phyloP scores from a whole-genome alignment of 2,888 invertebrate species.

The Strigamia crassipes region DNA sequence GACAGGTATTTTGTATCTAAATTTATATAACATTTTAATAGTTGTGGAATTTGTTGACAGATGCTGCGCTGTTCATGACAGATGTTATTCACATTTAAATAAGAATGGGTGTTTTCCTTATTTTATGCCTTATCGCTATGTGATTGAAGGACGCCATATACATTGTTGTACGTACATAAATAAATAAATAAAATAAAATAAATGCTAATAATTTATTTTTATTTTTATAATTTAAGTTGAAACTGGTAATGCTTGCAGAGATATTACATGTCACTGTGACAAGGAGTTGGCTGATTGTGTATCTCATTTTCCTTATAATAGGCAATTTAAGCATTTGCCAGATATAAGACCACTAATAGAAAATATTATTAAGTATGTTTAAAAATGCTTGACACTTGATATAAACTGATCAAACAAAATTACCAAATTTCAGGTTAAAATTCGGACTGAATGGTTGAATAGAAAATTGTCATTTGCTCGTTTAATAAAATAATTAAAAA shows the following conservation, averaged over 20 bases:
- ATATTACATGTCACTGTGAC: conserved; percentile 41
- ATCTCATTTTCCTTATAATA: conserved; percentile 33
- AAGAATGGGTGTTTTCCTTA: conserved; percentile 48
- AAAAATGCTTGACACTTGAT: not conserved
- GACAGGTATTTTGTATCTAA: conserved; percentile 45
- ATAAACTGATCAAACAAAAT: not conserved
- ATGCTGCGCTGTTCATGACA: conserved; percentile 48
- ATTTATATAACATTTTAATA: not conserved
- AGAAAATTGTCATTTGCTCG: not conserved
- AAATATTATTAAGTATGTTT: not conserved
- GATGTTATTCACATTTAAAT: conserved; percentile 46
- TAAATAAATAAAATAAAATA: not conserved
- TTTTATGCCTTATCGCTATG: conserved; percentile 43
- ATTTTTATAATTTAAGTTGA: not conserved
- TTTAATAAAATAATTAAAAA: not conserved
- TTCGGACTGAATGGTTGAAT: not conserved
- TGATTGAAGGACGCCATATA: not conserved
- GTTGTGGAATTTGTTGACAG: not conserved
- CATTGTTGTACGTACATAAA: not conserved
- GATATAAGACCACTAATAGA: not conserved
- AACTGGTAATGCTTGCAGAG: conserved; percentile 23
- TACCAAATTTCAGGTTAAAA: not conserved
- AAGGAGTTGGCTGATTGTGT: conserved; percentile 36
- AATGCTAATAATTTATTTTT: not conserved
- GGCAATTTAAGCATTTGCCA: conserved; percentile 15